Evolutionary conservation across 1,140 invertebrate genomes (phyloP), one percentile per base, ranked within the genome.

Genomic region (Leucophenga varia): DNA sequence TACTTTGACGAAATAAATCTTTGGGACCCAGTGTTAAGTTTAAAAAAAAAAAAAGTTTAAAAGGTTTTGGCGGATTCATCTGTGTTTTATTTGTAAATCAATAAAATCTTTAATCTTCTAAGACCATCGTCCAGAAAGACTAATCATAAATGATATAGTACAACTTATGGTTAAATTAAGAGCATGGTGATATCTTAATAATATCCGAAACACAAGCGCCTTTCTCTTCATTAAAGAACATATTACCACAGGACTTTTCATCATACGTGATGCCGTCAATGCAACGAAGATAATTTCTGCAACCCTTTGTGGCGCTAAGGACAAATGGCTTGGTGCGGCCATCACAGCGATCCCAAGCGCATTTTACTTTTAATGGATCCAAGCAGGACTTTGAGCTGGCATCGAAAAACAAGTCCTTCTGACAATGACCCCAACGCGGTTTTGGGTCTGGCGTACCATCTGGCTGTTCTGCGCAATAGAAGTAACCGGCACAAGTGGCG

Each of bases 401-500:
- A 25, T 72, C 68, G 31, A 72, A 72, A 43, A 72, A 72, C 21
- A 10, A 17, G 37, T 61, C 50, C 5, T 16, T 10, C n/a, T 43
- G 34, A 32, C 68, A 71, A 1, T 52, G 42, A 21, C 42, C 49
- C 64, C 64, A 68, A 0, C 0, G 0, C 7, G 67, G 67, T 36
- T 42, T 45, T 1, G 20, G 0, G 41, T 72, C 68, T 8, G 63
- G 63, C 1, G 17, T 21, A 6, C 40, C 42, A 6, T 47, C 51
- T 2, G 17, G 35, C 10, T 44, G 43, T 2, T 43, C 34, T 32
- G 39, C 47, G 16, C 68, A 72, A 22, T 36, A 64, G 47, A 72
- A 71, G 19, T 57, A 68, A 0, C 68, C 68, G 1, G 57, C 60
- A 17, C 68, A 72, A 30, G 68, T 64, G 21, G 67, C 68, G 0